Evolutionary conservation across 2,888 invertebrate species (phyloP), one percentile per base, ranked within the genome.

Genomic region (Caenorhabditis sulstoni): DNA sequence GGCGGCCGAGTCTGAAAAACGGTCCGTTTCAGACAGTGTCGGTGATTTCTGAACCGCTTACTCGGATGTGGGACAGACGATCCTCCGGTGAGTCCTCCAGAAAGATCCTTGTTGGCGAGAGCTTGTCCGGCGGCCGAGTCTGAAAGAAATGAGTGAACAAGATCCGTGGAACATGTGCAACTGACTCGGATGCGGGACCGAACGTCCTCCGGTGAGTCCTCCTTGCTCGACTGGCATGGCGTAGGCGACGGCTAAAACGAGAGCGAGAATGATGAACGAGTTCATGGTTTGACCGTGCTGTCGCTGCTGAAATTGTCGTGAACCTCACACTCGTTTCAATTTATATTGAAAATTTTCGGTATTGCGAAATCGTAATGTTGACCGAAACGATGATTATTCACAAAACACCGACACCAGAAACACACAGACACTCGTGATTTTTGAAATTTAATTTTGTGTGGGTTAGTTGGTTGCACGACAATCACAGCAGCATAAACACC

Each of bases 51-150:
- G n/a, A n/a, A n/a, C n/a, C 35, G 18, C 70, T 66, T 11, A 74
- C 74, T 68, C 68, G 76, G 76, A 52, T 76, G 68, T 62, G 76
- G 76, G 20, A 76, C 75, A 20, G 57, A 22, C 1, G 65, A 61
- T 50, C 74, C 74, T 37, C 66, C 66, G 45, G 61, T 66, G 45
- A 50, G 22, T 57, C 75, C 75, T 45, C 11, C 58, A 23, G 65
- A 62, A 8, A 66, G 49, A 45, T 71, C 61, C 45, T 71, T 61
- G 49, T 64, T 65, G 18, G 70, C 47, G 16, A 80, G 65, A 16
- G 65, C 80, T 66, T 76, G 70, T 58, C 80, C 80, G 39, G 80
- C 80, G 11, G 73, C 75, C 20, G 75, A 75, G 53, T 80, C 80
- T 80, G 45, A 0, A 64, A 68, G 16, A 23, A 23, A n/a, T 44